Evolutionary conservation across 2,888 invertebrate species (phyloP), one percentile per base, ranked within the genome.

Genomic region (Teleiodes luculella): DNA sequence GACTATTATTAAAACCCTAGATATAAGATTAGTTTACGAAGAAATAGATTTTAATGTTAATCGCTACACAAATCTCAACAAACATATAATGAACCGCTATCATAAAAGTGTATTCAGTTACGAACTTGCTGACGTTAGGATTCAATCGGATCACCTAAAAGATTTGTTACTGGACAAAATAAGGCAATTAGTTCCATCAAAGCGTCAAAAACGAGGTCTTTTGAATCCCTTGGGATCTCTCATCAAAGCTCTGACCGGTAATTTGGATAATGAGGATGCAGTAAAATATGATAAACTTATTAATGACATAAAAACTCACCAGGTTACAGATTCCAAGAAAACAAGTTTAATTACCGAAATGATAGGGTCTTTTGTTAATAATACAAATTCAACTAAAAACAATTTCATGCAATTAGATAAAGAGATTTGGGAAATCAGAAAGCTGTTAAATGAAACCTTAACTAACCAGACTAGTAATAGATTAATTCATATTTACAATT

Each of bases 1-100:
- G 55, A 46, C 31, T 1, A 39, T 51, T 3, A 14, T 52, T 28
- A 54, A 54, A n/a, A 11, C 45, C 18, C 14, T 50, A 50, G 37
- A 54, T 50, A n/a, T 37, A 50, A 37, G 31, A 3, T n/a, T n/a
- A 2, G 11, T 3, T 18, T 37, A 33, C 2, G 45, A 41, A 41
- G 10, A 18, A 11, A 3, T 46, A 43, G 10, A 31, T n/a, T 31
- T 48, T 10, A 33, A 41, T 11, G 41, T 31, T 36, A 20, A 16
- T 36, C 36, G 20, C 3, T 46, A 52, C 8, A 45, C 13, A 36
- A 16, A 36, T n/a, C 36, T 35, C 14, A 36, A 28, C 30, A 45
- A 43, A n/a, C 31, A n/a, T n/a, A n/a, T n/a, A n/a, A n/a, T n/a
- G n/a, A n/a, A n/a, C n/a, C n/a, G n/a, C n/a, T n/a, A n/a, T n/a